Evolutionary conservation across 2,113 vertebrate genomes (phyloP), one percentile per base, ranked within the genome.

Genomic region (Callocephalon fimbriatum): DNA sequence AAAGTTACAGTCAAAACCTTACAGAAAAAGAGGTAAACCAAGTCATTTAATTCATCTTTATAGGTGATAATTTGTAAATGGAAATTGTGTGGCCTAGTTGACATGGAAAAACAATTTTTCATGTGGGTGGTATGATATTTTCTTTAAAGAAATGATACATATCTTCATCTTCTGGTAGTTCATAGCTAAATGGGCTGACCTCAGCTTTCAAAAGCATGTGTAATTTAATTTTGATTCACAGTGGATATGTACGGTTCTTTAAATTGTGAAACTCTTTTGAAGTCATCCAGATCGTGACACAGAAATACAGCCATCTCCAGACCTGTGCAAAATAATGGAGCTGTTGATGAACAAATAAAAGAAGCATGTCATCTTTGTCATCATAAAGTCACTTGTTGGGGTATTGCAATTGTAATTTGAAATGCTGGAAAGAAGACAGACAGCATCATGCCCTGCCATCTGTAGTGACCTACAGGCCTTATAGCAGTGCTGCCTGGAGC

Each of bases 401-500:
- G 32, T 15, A 26, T 15, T 79, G 31, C 53, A 54, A 3, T 37
- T 42, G 22, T n/a, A 54, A 26, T 51, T 67, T n/a, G 48, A 56
- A 86, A 31, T 45, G 15, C 11, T 80, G 68, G 31, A 56, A 58
- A 32, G 63, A 11, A 37, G 53, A 20, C 7, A 15, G 53, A 50
- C 40, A 78, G 27, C 16, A 22, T 23, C 9, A 0, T 18, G 10
- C 5, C 18, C 15, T 1, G 3, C 23, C n/a, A 32, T 10, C 73
- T 27, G 0, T 9, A 14, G 32, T 44, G 44, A 27, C 29, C 76
- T 9, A 0, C 4, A 32, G 50, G 45, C 51, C n/a, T 42, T 13
- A 1, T 5, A 5, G 44, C 66, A 45, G 40, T 11, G 25, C 44
- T 63, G 42, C 0, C 1, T 20, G 53, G n/a, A 85, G 61, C 2